phyloP scores from a whole-genome alignment of 2,888 invertebrate species.

The Drosophila algonquin region DNA sequence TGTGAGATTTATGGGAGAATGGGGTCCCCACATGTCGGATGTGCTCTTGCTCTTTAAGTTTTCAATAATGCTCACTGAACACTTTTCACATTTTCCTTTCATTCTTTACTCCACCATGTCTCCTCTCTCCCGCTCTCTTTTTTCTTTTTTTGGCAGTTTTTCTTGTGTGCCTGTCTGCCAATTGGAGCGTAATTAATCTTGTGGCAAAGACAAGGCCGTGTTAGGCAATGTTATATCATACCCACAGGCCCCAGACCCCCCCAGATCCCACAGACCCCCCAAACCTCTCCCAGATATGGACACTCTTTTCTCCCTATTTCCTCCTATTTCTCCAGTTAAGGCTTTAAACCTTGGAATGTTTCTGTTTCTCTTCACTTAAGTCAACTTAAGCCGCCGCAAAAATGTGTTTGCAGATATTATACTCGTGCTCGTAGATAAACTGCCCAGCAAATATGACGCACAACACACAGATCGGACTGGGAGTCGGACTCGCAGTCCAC shows the following conservation, averaged over 20 bases:
- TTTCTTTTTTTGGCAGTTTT: constrained; percentile 33
- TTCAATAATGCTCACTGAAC: constrained; percentile 57
- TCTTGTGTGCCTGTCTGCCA: constrained; percentile 43
- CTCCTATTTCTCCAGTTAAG: constrained; percentile 15
- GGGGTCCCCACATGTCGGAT: constrained; percentile 13
- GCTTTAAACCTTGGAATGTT: constrained; percentile 51
- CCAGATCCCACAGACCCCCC: not conserved
- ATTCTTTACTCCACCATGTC: not conserved
- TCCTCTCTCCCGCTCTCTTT: not conserved
- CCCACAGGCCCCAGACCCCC: constrained; percentile 3
- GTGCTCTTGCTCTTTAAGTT: constrained; percentile 48
- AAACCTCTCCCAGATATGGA: constrained; percentile 18
- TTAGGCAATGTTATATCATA: constrained; percentile 51
- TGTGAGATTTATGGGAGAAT: constrained; percentile 65
- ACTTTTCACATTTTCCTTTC: constrained; percentile 36
- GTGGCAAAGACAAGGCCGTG: constrained; percentile 52
- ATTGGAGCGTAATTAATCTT: constrained; percentile 75
- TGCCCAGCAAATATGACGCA: constrained; percentile 57
- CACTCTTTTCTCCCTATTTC: not conserved
- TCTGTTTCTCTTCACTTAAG: constrained; percentile 55
- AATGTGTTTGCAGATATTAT: constrained; percentile 1
- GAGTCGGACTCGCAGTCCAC: not conserved
- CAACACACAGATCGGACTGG: constrained; percentile 20
- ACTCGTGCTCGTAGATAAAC: constrained; percentile 30
- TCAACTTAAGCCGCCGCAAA: constrained; percentile 51